Conservation (phyloP, 2,888 invertebrate species). For the Meiosimyza platycephala region DNA sequence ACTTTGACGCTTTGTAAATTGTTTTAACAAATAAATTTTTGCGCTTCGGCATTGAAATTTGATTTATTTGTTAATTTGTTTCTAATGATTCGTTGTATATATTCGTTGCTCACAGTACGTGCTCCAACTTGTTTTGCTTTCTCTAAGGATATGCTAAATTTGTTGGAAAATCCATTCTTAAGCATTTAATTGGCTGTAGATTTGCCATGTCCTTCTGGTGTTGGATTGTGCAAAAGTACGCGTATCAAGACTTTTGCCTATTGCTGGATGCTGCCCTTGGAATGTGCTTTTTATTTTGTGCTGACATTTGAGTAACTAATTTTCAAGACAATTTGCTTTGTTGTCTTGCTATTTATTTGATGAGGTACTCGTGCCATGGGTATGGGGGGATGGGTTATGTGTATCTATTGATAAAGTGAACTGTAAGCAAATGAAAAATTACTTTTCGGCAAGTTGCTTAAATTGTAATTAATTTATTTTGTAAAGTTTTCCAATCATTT, state of each 20-base stretch:
- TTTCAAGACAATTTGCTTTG: slow-evolving; percentile 32
- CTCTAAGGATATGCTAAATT: slow-evolving; percentile 30
- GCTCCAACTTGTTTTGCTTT: background rate
- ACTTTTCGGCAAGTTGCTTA: slow-evolving; percentile 28
- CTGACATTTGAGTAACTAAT: slow-evolving; percentile 31
- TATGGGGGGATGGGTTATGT: background rate
- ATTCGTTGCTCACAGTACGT: background rate
- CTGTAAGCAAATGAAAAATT: slow-evolving; percentile 34
- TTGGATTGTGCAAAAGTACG: background rate
- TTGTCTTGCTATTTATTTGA: slow-evolving; percentile 20
- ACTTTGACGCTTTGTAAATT: slow-evolving; percentile 51
- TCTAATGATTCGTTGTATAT: slow-evolving; percentile 58
- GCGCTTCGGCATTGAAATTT: slow-evolving; percentile 64
- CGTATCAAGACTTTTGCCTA: background rate
- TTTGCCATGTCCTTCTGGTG: background rate
- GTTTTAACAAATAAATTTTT: slow-evolving; percentile 62
- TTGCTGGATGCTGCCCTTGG: background rate
- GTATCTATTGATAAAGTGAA: slow-evolving; percentile 21
- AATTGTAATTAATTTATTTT: slow-evolving; percentile 34
- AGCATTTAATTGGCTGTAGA: slow-evolving; percentile 50
- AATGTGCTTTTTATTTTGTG: background rate
- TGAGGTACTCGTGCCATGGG: background rate
- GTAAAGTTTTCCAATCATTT: too few species aligned
- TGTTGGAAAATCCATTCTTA: slow-evolving; percentile 40
- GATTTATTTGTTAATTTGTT: slow-evolving; percentile 68